phyloP scores from a whole-genome alignment of 2,113 vertebrate species.

The Indicator indicator region DNA sequence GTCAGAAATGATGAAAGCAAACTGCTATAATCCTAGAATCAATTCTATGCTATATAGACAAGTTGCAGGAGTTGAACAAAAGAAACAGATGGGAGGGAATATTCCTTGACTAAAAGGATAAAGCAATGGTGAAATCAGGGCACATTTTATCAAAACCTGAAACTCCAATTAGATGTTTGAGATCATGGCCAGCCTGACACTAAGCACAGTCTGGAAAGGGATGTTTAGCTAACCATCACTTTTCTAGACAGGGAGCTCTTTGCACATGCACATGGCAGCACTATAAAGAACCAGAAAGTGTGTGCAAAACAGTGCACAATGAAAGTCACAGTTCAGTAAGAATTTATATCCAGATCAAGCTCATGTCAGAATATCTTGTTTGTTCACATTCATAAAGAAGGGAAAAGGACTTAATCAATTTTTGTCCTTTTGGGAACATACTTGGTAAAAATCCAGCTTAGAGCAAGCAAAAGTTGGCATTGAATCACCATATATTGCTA shows the following conservation, averaged over 20 bases:
- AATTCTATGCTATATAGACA: background rate
- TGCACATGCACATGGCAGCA: background rate
- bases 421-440: background rate
- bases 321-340: background rate
- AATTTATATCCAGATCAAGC: background rate
- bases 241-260: background rate
- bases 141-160: background rate
- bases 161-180: background rate
- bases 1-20: background rate
- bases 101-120: background rate
- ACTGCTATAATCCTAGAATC: background rate
- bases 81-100: background rate
- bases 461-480: background rate
- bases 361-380: background rate
- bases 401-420: background rate
- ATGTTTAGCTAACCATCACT: background rate
- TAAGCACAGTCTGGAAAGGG: background rate
- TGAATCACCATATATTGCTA: background rate
- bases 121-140: background rate
- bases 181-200: background rate
- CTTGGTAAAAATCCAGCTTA: background rate
- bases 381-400: background rate
- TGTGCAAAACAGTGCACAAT: rapidly evolving
- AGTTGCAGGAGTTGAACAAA: background rate
- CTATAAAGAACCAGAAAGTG: background rate